Conservation (phyloP, 2,113 vertebrate genomes). For the Blennius ocellaris region DNA sequence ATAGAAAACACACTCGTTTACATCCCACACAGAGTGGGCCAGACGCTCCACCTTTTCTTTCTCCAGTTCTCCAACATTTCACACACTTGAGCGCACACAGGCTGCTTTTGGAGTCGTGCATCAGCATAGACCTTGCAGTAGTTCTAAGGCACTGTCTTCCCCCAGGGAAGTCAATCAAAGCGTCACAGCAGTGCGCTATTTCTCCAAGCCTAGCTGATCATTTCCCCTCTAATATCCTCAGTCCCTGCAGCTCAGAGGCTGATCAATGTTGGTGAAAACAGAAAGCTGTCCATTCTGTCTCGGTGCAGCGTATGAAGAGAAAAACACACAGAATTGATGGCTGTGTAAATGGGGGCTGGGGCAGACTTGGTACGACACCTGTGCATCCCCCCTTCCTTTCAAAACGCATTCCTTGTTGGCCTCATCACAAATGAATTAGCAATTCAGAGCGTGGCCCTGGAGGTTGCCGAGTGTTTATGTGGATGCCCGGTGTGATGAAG, state of each 20-base stretch:
- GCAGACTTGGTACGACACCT: slow-evolving; percentile 36
- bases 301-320: slow-evolving; percentile 42
- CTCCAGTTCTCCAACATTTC: slow-evolving; percentile 33
- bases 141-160: slow-evolving; percentile 50
- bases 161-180: slow-evolving; percentile 74
- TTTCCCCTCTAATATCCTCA: slow-evolving; percentile 75
- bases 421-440: slow-evolving; percentile 75
- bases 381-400: slow-evolving; percentile 1
- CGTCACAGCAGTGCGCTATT: slow-evolving; percentile 66
- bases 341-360: slow-evolving; percentile 61
- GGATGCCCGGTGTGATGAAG: slow-evolving; percentile 79
- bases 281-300: slow-evolving; percentile 67
- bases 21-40: slow-evolving; percentile 58
- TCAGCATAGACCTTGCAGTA: slow-evolving; percentile 52
- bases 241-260: slow-evolving; percentile 63
- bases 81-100: slow-evolving; percentile 7
- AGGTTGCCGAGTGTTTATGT: slow-evolving; percentile 75
- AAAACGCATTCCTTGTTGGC: slow-evolving; percentile 40
- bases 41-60: slow-evolving; percentile 54
- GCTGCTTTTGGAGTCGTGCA: slow-evolving; percentile 32
- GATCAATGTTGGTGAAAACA: slow-evolving; percentile 79
- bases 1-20: slow-evolving; percentile 61
- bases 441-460: slow-evolving; percentile 75
- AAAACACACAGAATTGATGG: slow-evolving; percentile 76
- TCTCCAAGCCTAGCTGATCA: slow-evolving; percentile 69